phyloP scores from a whole-genome alignment of 2,797 vertebrate genomes.

The Masticophis lateralis region DNA sequence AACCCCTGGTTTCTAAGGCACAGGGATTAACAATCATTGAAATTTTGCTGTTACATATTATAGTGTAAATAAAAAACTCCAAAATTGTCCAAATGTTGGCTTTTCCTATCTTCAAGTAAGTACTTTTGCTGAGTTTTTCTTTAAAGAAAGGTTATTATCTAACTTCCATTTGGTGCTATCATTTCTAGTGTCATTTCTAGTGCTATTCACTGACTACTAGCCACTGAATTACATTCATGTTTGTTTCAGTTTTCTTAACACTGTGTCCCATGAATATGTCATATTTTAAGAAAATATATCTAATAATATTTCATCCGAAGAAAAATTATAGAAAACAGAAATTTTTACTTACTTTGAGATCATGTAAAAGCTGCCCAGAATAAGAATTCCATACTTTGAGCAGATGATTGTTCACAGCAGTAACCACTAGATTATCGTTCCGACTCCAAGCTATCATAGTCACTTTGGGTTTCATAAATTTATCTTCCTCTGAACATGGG shows the following conservation, averaged over 20 bases:
- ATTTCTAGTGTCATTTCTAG: not conserved
- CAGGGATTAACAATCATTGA: not conserved
- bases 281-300: not conserved
- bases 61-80: not conserved
- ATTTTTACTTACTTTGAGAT: conserved; percentile 81
- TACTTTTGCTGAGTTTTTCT: not conserved
- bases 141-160: not conserved
- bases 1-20: not conserved
- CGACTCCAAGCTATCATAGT: conserved; percentile 98
- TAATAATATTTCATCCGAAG: conserved; percentile 18
- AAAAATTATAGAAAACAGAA: not conserved
- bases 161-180: not conserved
- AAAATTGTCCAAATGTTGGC: not conserved
- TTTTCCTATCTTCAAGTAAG: not conserved
- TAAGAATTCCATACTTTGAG: conserved; percentile 97
- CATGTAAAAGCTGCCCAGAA: conserved; percentile 90
- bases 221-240: not conserved
- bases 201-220: not conserved
- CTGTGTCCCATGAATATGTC: not conserved
- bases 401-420: conserved; percentile 93
- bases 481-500: conserved; percentile 80
- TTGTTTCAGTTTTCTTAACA: not conserved
- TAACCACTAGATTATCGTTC: conserved; percentile 89
- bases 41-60: not conserved
- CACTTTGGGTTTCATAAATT: conserved; percentile 94